Conservation (phyloP, 2,888 invertebrate species). For the Caradrina kadenii region DNA sequence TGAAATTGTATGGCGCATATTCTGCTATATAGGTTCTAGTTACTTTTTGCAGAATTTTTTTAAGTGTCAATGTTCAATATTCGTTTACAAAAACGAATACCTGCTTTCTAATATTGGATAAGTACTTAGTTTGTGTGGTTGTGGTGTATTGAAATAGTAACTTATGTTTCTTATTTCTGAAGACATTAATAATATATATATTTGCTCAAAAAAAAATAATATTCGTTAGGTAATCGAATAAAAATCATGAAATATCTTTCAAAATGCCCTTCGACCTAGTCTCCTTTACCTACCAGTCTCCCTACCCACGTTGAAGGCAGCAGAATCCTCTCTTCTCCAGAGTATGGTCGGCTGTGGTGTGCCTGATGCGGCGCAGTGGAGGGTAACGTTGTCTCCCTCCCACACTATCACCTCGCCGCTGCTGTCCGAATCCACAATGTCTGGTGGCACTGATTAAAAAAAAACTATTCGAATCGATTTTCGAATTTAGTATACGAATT, state of each 20-base stretch:
- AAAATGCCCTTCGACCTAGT: neutral
- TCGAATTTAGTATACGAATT: too few species aligned
- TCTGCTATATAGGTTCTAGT: neutral
- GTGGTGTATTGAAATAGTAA: too few species aligned
- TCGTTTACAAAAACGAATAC: neutral
- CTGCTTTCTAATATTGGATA: too few species aligned
- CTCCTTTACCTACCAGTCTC: constrained; percentile 68
- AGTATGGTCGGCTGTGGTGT: constrained; percentile 94
- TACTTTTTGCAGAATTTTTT: neutral
- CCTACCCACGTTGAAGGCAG: constrained; percentile 82
- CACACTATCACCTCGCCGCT: constrained; percentile 94
- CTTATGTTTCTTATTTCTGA: too few species aligned
- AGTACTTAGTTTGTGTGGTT: too few species aligned
- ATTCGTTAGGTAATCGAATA: too few species aligned
- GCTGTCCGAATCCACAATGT: constrained; percentile 93
- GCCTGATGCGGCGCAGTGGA: constrained; percentile 95
- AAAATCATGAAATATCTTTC: too few species aligned
- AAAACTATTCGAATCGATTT: too few species aligned
- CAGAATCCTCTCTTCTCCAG: constrained; percentile 94
- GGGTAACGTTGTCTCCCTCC: constrained; percentile 94
- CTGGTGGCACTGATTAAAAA: constrained; percentile 92
- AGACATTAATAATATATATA: too few species aligned
- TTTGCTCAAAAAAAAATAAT: too few species aligned
- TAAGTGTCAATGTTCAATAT: neutral
- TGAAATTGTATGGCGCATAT: constrained; percentile 16